A percentile compares a stretch with the other conserved stretches of the same genome.
Conservation (phyloP, 2,888 invertebrate species). For the Lapara coniferarum region DNA sequence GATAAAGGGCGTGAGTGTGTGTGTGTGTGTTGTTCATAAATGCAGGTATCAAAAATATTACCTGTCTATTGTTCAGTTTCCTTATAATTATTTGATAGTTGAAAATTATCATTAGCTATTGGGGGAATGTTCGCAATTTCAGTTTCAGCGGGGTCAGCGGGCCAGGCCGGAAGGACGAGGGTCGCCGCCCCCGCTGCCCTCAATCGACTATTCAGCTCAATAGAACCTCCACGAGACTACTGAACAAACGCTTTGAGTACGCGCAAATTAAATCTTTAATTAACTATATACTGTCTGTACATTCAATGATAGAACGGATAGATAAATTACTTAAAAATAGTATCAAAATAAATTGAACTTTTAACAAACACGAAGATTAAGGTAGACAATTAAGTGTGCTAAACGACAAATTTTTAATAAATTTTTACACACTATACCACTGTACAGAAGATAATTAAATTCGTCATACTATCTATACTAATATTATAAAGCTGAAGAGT, state of each 20-base stretch:
- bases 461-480: too few relatives aligned
- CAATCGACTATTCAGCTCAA: constrained; percentile 38
- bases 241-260: background rate
- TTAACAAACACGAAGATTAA: too few relatives aligned
- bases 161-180: constrained; percentile 63
- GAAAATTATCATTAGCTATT: constrained; percentile 16
- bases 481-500: too few relatives aligned
- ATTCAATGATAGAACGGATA: background rate
- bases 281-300: constrained; percentile 1
- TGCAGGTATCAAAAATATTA: too few relatives aligned
- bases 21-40: too few relatives aligned
- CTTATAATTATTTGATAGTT: background rate
- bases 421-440: too few relatives aligned
- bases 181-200: constrained; percentile 55
- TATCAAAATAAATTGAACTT: background rate
- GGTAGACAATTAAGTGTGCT: too few relatives aligned
- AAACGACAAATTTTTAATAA: too few relatives aligned
- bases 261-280: constrained; percentile 11
- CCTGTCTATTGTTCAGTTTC: background rate
- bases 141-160: constrained; percentile 65
- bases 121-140: constrained; percentile 46
- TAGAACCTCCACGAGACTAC: constrained; percentile 19
- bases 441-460: too few relatives aligned
- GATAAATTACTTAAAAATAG: background rate
- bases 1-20: too few relatives aligned